These are phyloP conservation scores for Cottoperca gobio DNA, from an alignment of 2,797 vertebrate species.

Conservation along the genomic window DNA sequence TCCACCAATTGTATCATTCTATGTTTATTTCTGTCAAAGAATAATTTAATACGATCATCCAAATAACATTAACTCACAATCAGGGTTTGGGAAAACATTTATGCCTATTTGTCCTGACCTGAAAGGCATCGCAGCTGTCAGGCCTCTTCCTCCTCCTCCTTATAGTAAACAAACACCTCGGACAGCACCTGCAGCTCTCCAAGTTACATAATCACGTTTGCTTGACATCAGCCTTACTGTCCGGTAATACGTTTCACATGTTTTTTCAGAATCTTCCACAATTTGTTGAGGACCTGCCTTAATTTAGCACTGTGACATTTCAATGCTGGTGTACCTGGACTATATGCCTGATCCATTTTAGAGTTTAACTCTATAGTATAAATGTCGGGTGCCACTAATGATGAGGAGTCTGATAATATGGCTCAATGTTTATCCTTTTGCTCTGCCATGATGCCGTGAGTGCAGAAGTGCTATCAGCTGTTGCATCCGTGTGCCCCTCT, in stretches of 20 bases:
- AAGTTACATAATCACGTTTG: conserved; percentile 48
- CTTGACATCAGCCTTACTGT: conserved; percentile 32
- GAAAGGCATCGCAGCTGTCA: conserved; percentile 55
- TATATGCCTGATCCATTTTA: neutral
- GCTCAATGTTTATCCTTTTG: neutral
- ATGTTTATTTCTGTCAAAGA: neutral
- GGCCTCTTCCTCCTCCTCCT: conserved; percentile 38
- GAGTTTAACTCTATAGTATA: neutral
- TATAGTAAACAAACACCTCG: conserved; percentile 45
- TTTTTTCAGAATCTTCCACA: neutral
- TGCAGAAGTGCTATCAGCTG: neutral
- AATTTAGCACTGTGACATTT: neutral
- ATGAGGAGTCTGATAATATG: neutral
- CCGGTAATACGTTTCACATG: conserved; percentile 11
- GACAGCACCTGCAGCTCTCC: conserved; percentile 42
- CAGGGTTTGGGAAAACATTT: conserved; percentile 30
- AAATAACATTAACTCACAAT: conserved; percentile 14
- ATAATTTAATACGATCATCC: neutral
- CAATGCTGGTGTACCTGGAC: no score
- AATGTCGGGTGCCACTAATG: neutral
- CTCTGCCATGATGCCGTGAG: neutral
- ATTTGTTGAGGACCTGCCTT: neutral
- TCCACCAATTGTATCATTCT: neutral
- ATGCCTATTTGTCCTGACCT: conserved; percentile 28
- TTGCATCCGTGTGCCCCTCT: neutral